Evolutionary conservation across 2,113 vertebrate genomes (phyloP), one percentile per base, ranked within the genome.

Genomic region (Meleagris gallopavo): DNA sequence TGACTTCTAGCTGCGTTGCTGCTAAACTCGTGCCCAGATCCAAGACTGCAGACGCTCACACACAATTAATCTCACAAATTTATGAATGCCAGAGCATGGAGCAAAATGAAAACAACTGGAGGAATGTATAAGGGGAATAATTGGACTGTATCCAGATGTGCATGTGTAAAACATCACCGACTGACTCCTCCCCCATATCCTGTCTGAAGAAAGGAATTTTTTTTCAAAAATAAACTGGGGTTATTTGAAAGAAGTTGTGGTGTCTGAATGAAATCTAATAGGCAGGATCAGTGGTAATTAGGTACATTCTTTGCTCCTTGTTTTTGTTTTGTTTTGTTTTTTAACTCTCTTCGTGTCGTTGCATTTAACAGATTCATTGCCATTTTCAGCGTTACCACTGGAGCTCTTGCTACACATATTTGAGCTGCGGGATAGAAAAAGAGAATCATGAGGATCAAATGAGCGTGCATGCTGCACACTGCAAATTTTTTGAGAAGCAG

Each of bases 21-120:
- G 60, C 94, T 95, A 94, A 97, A 93, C 64, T 20, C 40, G 4
- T 97, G 93, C 95, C 96, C 95, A 96, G 91, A 95, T 97, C 96
- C 95, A 96, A 96, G 94, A 74, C 96, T 96, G 92, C 94, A 97
- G 96, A 97, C 91, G 83, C 96, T 97, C 96, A 94, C 97, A 97
- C 97, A 97, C 97, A 97, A 97, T 98, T 97, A 97, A 97, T 98
- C 97, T 97, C 95, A 74, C 96, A 97, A 97, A 98, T 97, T 97
- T 97, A 97, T 98, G 97, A 98, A 98, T 97, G 97, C 97, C 97
- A 98, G 97, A 97, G 97, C 97, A 95, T 95, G 96, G 91, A 98
- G 95, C 97, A 98, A 98, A 98, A 98, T 97, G 97, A 98, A 98
- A 98, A 98, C 97, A 98, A 97, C 97, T 97, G 97, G 97, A 97